phyloP scores from a whole-genome alignment of 2,888 invertebrate species.

The Dusona sp. region DNA sequence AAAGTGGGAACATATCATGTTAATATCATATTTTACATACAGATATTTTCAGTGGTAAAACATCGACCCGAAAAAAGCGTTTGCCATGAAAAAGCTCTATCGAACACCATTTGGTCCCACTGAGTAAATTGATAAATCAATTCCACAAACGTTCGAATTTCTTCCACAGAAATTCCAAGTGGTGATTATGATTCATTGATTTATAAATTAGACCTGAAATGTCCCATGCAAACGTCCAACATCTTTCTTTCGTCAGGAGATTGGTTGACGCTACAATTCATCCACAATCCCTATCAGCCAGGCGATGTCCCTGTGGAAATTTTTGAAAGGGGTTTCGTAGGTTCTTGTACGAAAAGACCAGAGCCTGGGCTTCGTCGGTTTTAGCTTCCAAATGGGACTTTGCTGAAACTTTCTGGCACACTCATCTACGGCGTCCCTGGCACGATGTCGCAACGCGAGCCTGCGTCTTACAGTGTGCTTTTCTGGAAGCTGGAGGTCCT shows the following conservation, averaged over 20 bases:
- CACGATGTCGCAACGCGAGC: conserved; percentile 30
- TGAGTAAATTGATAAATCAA: neutral
- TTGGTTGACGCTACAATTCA: conserved; percentile 2
- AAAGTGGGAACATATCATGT: too few species aligned
- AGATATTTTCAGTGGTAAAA: too few species aligned
- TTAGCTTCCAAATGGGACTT: conserved; percentile 81
- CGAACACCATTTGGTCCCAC: neutral
- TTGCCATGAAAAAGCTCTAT: too few species aligned
- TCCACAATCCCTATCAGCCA: neutral
- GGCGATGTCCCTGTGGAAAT: conserved; percentile 17
- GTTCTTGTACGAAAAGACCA: conserved; percentile 39
- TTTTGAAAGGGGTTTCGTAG: conserved; percentile 36
- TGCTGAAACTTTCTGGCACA: conserved; percentile 81
- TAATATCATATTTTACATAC: too few species aligned
- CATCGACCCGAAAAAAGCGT: too few species aligned
- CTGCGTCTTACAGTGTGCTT: conserved; percentile 59
- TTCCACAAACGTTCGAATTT: neutral
- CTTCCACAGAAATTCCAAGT: neutral
- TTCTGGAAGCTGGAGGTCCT: conserved; percentile 38
- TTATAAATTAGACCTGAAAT: neutral
- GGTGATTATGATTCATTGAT: neutral
- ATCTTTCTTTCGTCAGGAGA: neutral
- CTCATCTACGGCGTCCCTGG: conserved; percentile 50
- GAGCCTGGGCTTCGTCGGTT: conserved; percentile 65
- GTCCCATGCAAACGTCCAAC: neutral